Conservation (phyloP, 1,140 invertebrate species). For the Brachionus angularis region DNA sequence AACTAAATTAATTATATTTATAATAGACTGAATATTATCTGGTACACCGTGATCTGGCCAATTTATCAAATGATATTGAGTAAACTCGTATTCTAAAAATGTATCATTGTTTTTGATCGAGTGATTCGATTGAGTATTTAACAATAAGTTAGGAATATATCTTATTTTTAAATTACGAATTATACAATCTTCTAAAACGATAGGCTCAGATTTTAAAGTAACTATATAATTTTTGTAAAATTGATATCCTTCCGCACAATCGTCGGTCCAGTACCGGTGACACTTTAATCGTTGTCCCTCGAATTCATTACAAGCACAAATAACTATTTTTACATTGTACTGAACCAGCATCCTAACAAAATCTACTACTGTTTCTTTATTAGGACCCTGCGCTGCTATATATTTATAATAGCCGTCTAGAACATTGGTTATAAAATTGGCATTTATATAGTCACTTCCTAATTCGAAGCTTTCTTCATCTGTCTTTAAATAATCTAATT, state of each 20-base stretch:
- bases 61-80: conserved; percentile 40
- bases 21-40: conserved; percentile 24
- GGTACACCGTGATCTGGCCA: conserved; percentile 44
- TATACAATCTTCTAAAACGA: conserved; percentile 20
- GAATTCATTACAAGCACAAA: conserved; percentile 39
- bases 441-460: conserved; percentile 64
- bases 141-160: background rate
- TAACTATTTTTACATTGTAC: conserved; percentile 18
- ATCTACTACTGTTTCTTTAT: background rate
- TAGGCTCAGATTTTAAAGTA: conserved; percentile 5
- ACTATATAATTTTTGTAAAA: conserved; percentile 32
- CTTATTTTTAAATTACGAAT: conserved; percentile 19
- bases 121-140: background rate
- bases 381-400: conserved; percentile 43
- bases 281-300: conserved; percentile 38
- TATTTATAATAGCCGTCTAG: conserved; percentile 27
- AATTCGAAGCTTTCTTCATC: background rate
- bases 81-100: conserved; percentile 24
- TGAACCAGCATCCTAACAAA: conserved; percentile 38
- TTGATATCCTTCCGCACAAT: conserved; percentile 52
- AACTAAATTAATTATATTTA: conserved; percentile 32
- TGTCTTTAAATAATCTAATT: background rate
- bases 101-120: background rate
- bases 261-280: conserved; percentile 42
- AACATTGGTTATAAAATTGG: conserved; percentile 18